phyloP scores from a whole-genome alignment of 2,888 invertebrate species.

The Rhogogaster chlorosoma region DNA sequence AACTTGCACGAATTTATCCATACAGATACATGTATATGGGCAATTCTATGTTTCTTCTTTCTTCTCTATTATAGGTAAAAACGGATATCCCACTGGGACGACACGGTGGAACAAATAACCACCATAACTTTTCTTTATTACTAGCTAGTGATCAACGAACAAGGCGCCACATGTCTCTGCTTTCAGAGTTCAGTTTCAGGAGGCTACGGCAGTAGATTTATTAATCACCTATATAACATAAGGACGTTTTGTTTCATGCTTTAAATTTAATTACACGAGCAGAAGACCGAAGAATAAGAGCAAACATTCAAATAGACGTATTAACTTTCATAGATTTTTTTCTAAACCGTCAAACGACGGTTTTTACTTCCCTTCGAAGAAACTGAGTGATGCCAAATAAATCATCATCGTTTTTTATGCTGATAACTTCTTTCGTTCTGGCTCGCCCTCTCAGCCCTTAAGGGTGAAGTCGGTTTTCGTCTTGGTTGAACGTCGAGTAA shows the following conservation, averaged over 20 bases:
- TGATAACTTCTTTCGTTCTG: slow-evolving; percentile 25
- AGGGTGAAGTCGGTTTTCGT: slow-evolving; percentile 16
- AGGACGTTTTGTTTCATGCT: background rate
- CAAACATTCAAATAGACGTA: no score
- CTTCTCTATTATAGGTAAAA: background rate
- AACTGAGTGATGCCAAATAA: slow-evolving; percentile 18
- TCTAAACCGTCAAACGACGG: no score
- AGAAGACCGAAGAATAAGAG: no score
- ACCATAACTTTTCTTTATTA: slow-evolving; percentile 18
- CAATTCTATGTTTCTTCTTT: background rate
- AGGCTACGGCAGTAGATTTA: background rate
- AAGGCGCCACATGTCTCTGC: background rate
- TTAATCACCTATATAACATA: background rate
- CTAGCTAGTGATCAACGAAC: background rate
- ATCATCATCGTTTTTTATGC: background rate
- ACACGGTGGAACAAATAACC: slow-evolving; percentile 7
- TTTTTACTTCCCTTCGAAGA: no score
- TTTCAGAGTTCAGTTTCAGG: background rate
- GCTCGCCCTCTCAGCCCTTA: background rate
- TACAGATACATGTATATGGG: background rate
- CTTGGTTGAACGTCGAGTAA: slow-evolving; percentile 58
- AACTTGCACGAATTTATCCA: background rate
- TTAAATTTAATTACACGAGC: background rate
- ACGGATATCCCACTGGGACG: background rate
- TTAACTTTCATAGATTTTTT: no score